A percentile compares a stretch with the other conserved stretches of the same genome.
phyloP scores from a whole-genome alignment of 2,113 vertebrate species.

The Clarias macrocephalus region DNA sequence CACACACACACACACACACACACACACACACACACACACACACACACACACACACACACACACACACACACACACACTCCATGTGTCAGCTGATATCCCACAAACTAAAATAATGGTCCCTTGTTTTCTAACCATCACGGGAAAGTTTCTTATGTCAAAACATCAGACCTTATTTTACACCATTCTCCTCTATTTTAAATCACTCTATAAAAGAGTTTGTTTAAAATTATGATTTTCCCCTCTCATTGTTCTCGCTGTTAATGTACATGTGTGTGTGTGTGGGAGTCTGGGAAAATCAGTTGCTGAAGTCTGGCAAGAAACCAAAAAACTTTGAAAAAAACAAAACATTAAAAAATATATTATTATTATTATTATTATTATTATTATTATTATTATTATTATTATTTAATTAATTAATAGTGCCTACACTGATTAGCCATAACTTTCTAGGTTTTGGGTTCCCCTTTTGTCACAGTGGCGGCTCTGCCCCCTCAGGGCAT shows the following conservation, averaged over 20 bases:
- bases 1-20: neutral
- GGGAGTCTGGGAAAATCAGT: neutral
- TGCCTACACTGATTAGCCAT: too few species aligned
- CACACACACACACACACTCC: neutral
- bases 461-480: too few species aligned
- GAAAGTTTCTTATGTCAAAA: neutral
- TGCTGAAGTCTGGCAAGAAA: neutral
- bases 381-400: too few species aligned
- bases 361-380: too few species aligned
- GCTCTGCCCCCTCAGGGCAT: too few species aligned
- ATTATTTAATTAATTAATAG: too few species aligned
- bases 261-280: neutral
- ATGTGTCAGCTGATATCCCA: slow-evolving; percentile 4
- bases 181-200: neutral
- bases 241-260: neutral
- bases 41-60: neutral
- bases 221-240: neutral
- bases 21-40: neutral
- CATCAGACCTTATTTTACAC: neutral
- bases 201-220: neutral
- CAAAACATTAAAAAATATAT: too few species aligned
- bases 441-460: too few species aligned
- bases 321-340: neutral
- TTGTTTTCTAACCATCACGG: slow-evolving; percentile 28
- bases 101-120: slow-evolving; percentile 21